A percentile compares a stretch with the other conserved stretches of the same genome.
These are phyloP conservation scores for Psilopogon haemacephalus DNA, from an alignment of 2,113 vertebrate genomes.

Conservation along the genomic window DNA sequence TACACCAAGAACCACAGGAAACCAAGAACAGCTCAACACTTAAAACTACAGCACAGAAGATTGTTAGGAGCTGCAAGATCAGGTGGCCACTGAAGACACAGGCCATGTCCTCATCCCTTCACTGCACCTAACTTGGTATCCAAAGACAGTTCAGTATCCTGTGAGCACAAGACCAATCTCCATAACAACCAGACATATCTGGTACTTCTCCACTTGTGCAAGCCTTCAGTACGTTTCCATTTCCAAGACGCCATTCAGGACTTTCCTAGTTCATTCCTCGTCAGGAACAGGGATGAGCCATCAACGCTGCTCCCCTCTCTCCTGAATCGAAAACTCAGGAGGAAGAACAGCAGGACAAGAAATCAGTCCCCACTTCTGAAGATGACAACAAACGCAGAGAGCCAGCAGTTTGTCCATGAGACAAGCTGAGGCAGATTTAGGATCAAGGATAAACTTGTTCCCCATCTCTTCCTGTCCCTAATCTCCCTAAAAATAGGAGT, in stretches of 20 bases:
- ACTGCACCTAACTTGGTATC: not conserved
- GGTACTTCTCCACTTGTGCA: constrained; percentile 14
- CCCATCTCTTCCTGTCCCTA: not conserved
- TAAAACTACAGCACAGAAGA: not conserved
- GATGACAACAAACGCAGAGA: not conserved
- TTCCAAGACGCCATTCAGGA: not conserved
- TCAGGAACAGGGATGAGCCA: not conserved
- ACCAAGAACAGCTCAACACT: not conserved
- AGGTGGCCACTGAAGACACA: not conserved
- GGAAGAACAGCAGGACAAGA: not conserved
- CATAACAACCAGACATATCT: constrained; percentile 44
- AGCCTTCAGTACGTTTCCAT: not conserved
- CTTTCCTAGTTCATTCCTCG: not conserved
- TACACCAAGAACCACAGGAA: not conserved
- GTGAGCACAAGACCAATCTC: not conserved
- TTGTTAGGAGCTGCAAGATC: not conserved
- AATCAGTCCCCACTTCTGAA: not conserved
- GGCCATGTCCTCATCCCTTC: not conserved
- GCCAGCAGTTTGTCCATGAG: not conserved
- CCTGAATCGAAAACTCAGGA: not conserved
- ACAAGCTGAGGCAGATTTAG: not conserved
- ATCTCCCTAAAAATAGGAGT: rapidly evolving
- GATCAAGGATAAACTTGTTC: not conserved
- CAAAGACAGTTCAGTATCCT: not conserved
- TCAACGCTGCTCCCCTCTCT: not conserved